Conservation (phyloP, 2,797 vertebrate genomes). For the Eremophila alpestris region DNA sequence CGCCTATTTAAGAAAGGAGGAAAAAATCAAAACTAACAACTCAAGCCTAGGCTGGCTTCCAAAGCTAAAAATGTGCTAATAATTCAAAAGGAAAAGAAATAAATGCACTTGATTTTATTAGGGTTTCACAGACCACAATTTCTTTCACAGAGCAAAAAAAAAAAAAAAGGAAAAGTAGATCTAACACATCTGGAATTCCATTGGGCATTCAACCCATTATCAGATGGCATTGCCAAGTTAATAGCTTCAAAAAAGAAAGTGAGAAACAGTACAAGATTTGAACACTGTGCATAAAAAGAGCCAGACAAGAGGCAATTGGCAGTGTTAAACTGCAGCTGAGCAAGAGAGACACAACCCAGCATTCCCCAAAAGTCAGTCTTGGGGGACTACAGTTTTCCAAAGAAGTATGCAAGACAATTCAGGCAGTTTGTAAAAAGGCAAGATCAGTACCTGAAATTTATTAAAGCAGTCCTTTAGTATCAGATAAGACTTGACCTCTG, state of each 20-base stretch:
- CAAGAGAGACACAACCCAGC: neutral
- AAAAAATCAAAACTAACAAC: neutral
- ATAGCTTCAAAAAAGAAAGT: neutral
- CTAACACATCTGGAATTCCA: neutral
- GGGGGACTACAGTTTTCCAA: neutral
- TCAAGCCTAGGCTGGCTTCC: neutral
- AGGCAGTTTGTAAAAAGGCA: neutral
- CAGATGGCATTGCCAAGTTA: neutral
- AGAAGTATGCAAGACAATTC: neutral
- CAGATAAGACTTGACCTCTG: neutral
- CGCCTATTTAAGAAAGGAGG: neutral
- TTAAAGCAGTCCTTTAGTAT: neutral
- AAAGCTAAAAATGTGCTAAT: neutral
- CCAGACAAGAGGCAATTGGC: neutral
- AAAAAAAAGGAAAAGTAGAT: neutral
- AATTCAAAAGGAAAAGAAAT: neutral
- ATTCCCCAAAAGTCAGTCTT: neutral
- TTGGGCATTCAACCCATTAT: neutral
- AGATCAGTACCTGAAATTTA: neutral
- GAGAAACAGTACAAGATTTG: neutral
- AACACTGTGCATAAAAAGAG: neutral
- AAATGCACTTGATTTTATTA: neutral
- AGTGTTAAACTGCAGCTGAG: neutral
- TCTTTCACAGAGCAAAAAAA: neutral
- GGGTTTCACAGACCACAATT: neutral